These are phyloP conservation scores for Pempheris klunzingeri DNA, from an alignment of 2,797 vertebrate species.

Conservation along the genomic window DNA sequence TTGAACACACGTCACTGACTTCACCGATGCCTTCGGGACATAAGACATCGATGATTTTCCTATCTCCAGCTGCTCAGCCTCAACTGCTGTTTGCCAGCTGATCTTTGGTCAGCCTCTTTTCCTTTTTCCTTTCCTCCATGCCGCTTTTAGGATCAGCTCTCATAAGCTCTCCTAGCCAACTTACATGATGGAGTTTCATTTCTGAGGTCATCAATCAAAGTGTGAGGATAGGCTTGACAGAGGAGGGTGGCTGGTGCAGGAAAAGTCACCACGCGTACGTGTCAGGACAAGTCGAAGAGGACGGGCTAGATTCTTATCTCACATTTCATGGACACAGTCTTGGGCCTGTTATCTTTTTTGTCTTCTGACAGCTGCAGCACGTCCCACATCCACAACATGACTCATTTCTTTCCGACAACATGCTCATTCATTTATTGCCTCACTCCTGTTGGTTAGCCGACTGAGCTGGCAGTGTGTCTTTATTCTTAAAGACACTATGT, in stretches of 20 bases:
- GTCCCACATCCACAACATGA: background rate
- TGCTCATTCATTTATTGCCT: background rate
- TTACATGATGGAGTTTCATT: too few species aligned
- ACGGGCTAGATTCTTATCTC: conserved; percentile 21
- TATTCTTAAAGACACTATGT: background rate
- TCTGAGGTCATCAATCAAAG: too few species aligned
- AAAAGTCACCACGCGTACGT: background rate
- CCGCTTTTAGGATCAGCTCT: too few species aligned
- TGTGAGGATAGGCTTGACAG: too few species aligned
- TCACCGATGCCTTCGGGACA: too few species aligned
- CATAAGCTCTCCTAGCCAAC: too few species aligned
- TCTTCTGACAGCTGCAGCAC: background rate
- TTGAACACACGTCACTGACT: too few species aligned
- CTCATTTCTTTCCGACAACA: background rate
- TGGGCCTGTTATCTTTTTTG: conserved; percentile 1
- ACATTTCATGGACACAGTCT: background rate
- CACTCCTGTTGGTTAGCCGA: background rate
- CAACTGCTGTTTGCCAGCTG: too few species aligned
- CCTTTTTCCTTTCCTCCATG: too few species aligned
- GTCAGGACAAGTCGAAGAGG: conserved; percentile 26
- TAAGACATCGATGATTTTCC: too few species aligned
- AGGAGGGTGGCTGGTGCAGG: conserved; percentile 1
- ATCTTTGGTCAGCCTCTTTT: too few species aligned
- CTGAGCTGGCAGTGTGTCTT: background rate
- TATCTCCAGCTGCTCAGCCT: too few species aligned